Evolutionary conservation across 2,113 vertebrate genomes (phyloP).

Genomic region (Cephalopterus ornatus): DNA sequence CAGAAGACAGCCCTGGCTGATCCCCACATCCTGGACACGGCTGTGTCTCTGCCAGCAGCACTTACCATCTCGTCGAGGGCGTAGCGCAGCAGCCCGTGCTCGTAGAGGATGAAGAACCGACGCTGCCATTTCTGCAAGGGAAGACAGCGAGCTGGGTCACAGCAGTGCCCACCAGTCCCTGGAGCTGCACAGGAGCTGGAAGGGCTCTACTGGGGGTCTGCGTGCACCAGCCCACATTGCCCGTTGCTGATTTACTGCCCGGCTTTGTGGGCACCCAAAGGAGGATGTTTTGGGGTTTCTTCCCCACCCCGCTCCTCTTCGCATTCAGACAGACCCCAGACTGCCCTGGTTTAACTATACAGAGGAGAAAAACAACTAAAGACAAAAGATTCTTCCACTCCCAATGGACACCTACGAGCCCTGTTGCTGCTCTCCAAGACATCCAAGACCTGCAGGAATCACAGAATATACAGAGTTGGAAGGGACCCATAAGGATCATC

Average conservation of each 20-base stretch:
- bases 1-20: background rate
- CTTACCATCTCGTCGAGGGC: constrained; percentile 96
- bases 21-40: background rate
- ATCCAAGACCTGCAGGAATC: background rate
- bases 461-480: background rate
- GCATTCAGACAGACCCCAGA: background rate
- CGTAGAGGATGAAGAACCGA: constrained; percentile 94
- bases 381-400: background rate
- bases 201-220: background rate
- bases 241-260: background rate
- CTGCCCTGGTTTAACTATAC: background rate
- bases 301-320: background rate
- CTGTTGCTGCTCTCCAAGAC: background rate
- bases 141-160: background rate
- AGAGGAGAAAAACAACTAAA: background rate
- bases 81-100: constrained; percentile 90
- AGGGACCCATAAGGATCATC: background rate
- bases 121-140: constrained; percentile 92
- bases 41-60: background rate
- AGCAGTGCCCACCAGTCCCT: background rate
- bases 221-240: background rate
- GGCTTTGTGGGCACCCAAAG: background rate
- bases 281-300: background rate
- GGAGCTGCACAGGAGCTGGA: background rate
- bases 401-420: background rate